Evolutionary conservation across 1,140 invertebrate species (phyloP), one percentile per base, ranked within the genome.

Genomic region (Parasteatoda tepidariorum): DNA sequence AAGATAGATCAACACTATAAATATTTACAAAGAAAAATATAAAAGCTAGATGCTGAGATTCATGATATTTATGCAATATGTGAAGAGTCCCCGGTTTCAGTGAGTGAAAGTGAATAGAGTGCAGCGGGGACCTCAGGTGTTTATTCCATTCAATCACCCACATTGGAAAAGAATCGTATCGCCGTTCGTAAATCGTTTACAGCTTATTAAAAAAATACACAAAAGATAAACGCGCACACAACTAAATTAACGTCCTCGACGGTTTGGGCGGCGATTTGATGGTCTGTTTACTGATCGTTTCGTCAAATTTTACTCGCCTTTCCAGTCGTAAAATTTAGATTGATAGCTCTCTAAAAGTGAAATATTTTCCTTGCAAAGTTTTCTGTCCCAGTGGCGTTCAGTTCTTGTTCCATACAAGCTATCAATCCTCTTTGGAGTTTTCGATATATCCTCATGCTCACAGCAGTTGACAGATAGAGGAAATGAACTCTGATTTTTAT

Each of bases 291-390:
- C 55, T 11, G 71, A 75, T 75, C 71, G 71, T 75, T 75, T 62
- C 71, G 54, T 75, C 71, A 75, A 59, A 75, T 75, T 75, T 75
- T 75, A 75, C 71, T 75, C 71, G 71, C 71, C 71, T 68, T 41
- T 64, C 13, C 68, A 26, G 41, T 71, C 68, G 68, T 71, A 71
- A 71, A 71, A 71, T 55, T 71, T 71, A 71, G 68, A 71, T 71
- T 54, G 68, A 71, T 71, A 55, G 68, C 68, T 71, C 68, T 55
- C 38, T 54, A 55, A 67, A 67, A 67, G 31, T 67, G 68, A 71
- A 71, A 71, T 71, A 71, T 71, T 54, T 71, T 31, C 41, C 22
- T 26, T 41, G 5, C 38, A 41, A 13, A 6, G 5, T 41, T 13
- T 6, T 41, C 5, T 13, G 5, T 5, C 13, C 38, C 5, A 41